A percentile compares a stretch with the other conserved stretches of the same genome.
Conservation (phyloP, 2,113 vertebrate species). For the Podarcis muralis region DNA sequence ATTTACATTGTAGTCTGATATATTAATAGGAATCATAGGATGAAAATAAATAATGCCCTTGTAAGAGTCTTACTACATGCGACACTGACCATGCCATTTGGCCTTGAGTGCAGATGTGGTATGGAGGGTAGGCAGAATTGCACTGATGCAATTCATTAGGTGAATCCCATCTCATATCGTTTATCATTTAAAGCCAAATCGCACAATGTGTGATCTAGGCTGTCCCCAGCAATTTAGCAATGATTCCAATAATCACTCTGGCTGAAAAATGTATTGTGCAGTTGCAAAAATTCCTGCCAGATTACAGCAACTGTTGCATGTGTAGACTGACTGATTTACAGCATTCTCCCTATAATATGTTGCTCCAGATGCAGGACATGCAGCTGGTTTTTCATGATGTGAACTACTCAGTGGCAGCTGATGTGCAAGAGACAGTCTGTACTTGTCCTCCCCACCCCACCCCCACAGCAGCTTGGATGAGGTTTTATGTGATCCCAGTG, state of each 20-base stretch:
- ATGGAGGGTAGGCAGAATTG: too few relatives aligned
- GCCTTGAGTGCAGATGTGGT: too few relatives aligned
- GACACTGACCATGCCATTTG: too few relatives aligned
- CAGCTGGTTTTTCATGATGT: not conserved
- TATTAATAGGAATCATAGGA: not conserved
- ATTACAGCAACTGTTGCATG: not conserved
- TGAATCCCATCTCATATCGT: not conserved
- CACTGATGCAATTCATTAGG: too few relatives aligned
- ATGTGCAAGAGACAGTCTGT: not conserved
- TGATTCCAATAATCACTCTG: not conserved
- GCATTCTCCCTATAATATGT: not conserved
- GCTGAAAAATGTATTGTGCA: not conserved
- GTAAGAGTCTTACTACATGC: too few relatives aligned
- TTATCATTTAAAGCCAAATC: not conserved
- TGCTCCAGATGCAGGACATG: not conserved
- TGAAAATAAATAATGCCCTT: not conserved
- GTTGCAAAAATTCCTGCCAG: not conserved
- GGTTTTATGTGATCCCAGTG: not conserved
- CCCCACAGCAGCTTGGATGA: not conserved
- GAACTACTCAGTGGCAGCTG: not conserved
- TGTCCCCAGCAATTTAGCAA: not conserved
- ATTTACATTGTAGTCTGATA: not conserved
- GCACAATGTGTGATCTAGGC: too few relatives aligned
- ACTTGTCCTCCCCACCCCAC: too few relatives aligned
- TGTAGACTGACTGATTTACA: not conserved